phyloP scores from a whole-genome alignment of 2,888 invertebrate genomes.

The Dasypogon diadema region DNA sequence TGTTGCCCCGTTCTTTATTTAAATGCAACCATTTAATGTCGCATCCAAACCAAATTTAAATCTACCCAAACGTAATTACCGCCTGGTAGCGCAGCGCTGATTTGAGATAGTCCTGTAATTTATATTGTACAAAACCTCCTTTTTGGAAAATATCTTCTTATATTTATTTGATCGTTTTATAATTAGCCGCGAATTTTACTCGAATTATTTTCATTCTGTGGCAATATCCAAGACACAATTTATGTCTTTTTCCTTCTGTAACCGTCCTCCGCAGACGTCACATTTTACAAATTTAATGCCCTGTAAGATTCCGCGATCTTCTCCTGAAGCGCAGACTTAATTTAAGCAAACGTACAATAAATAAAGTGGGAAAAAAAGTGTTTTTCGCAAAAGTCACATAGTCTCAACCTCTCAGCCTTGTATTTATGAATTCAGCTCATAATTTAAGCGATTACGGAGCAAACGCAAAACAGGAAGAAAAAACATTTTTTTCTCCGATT shows the following conservation, averaged over 20 bases:
- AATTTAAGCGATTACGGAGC: constrained; percentile 52
- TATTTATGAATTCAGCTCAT: constrained; percentile 54
- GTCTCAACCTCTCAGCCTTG: constrained; percentile 19
- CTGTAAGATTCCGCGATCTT: constrained; percentile 41
- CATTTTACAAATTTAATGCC: constrained; percentile 49
- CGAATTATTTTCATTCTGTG: constrained; percentile 14
- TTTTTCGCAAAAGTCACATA: constrained; percentile 33
- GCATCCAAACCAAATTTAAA: too few species aligned
- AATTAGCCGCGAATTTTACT: constrained; percentile 45
- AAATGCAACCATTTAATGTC: too few species aligned
- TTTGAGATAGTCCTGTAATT: too few species aligned
- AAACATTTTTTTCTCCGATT: neutral
- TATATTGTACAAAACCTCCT: too few species aligned
- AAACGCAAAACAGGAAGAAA: constrained; percentile 36
- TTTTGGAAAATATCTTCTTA: neutral
- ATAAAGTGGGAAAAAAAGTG: constrained; percentile 32
- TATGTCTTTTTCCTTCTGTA: constrained; percentile 44
- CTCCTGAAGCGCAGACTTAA: constrained; percentile 32
- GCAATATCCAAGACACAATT: constrained; percentile 32
- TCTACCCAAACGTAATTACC: too few species aligned
- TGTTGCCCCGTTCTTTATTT: too few species aligned
- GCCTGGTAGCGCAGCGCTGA: too few species aligned
- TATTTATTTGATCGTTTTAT: constrained; percentile 45
- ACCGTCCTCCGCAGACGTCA: constrained; percentile 47
- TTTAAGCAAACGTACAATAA: constrained; percentile 33